A percentile compares a stretch with the other conserved stretches of the same genome.
Conservation (phyloP, 2,113 vertebrate genomes). For the Chloroceryle aenea region DNA sequence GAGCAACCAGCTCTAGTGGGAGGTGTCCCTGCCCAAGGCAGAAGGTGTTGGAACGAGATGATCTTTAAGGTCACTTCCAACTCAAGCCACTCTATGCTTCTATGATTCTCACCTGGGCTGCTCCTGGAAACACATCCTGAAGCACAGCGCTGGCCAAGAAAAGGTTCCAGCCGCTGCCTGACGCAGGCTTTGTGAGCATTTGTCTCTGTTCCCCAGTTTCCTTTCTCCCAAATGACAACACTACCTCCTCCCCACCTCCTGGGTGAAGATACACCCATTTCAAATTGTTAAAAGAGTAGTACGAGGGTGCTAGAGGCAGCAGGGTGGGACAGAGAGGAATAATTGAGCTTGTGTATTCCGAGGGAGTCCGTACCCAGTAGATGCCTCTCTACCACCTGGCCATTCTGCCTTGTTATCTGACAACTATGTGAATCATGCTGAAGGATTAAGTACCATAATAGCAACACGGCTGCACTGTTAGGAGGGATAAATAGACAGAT, state of each 20-base stretch:
- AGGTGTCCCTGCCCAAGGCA: too few species aligned
- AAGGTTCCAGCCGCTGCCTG: fast-evolving
- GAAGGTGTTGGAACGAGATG: too few species aligned
- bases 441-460: conserved; percentile 45
- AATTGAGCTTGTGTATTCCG: not conserved
- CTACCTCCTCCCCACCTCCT: not conserved
- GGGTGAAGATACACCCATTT: not conserved
- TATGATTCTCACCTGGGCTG: not conserved
- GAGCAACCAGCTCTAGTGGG: too few species aligned
- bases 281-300: fast-evolving
- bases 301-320: not conserved
- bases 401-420: conserved; percentile 35
- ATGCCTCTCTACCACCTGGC: conserved; percentile 33
- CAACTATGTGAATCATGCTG: conserved; percentile 36
- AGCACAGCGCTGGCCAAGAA: not conserved
- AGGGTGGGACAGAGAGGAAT: not conserved
- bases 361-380: not conserved
- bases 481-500: conserved; percentile 52
- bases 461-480: conserved; percentile 41
- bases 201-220: fast-evolving
- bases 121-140: not conserved
- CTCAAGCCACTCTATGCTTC: too few species aligned
- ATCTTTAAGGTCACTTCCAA: too few species aligned
- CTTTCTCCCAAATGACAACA: not conserved
- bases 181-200: not conserved